Evolutionary conservation across 1,140 invertebrate genomes (phyloP), one percentile per base, ranked within the genome.

Genomic region (Oncopodura yosiiana): DNA sequence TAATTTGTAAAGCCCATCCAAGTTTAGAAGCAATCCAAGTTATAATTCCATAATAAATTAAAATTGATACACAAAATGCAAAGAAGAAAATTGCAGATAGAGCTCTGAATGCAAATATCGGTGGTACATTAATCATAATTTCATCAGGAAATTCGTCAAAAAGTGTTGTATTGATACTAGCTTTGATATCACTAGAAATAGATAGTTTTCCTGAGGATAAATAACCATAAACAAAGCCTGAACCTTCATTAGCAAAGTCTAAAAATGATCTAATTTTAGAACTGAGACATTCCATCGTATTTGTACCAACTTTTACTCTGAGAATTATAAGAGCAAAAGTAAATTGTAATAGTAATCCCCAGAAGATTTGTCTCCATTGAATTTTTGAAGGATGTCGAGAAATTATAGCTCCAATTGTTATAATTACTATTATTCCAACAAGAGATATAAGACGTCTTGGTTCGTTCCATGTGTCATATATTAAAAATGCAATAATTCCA

Each of bases 31-130:
- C 81, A 16, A 92, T 69, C 74, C 78, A 82, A 70, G 94, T 90
- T 79, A 96, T 84, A 0, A 80, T 74, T 2, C 90, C 91, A 68
- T 81, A 78, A 70, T 91, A 90, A 70, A 89, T 93, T 12, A 94
- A 69, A 11, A 95, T 78, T 64, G 87, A 83, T 14, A 93, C 82
- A 55, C 86, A 71, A 69, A 92, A 88, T 65, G 85, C 86, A 66
- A 94, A 86, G 75, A 93, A 94, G 72, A 88, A 89, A 44, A 94
- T 87, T 0, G 91, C 85, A 1, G 87, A 81, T 18, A 93, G 69
- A 1, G 80, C 76, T 62, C 81, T 75, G 69, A 94, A 93, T 9
- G 84, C 86, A 68, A 90, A 92, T 6, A 87, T 76, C 21, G 68
- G 63, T 24, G 32, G 5, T 12, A 34, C 18, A 21, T 14, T 3